Evolutionary conservation across 2,888 invertebrate species (phyloP).

Genomic region (Melanotus villosus): DNA sequence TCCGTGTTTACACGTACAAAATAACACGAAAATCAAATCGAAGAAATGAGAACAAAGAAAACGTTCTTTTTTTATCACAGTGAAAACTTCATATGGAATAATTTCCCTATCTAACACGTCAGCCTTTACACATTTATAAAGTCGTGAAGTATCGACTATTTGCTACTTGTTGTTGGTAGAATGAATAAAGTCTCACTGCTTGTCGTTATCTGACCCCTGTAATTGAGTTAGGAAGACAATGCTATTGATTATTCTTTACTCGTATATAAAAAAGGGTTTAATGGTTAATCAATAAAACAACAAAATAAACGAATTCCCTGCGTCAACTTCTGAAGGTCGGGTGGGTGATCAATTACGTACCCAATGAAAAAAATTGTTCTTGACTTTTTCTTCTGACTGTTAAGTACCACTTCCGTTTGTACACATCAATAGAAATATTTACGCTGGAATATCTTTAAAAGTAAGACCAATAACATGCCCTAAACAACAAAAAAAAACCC

Average conservation of each 20-base stretch:
- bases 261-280: slow-evolving; percentile 1
- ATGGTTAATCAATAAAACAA: slow-evolving; percentile 4
- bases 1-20: slow-evolving; percentile 3
- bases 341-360: slow-evolving; percentile 13
- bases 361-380: neutral
- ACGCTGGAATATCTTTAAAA: too few species aligned
- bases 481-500: too few species aligned
- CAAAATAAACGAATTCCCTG: slow-evolving; percentile 10
- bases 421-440: too few species aligned
- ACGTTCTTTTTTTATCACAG: too few species aligned
- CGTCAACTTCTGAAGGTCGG: slow-evolving; percentile 3
- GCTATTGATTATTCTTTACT: slow-evolving; percentile 8
- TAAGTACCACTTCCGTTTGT: too few species aligned
- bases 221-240: slow-evolving; percentile 1
- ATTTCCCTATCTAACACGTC: neutral
- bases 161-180: neutral
- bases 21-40: neutral
- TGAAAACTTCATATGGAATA: too few species aligned
- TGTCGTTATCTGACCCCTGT: neutral
- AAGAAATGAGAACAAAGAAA: neutral
- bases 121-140: neutral
- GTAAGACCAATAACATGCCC: too few species aligned
- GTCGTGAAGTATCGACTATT: neutral
- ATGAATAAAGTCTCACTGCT: neutral
- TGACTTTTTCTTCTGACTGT: neutral